Base-by-base conservation (phyloP, 2,797 vertebrate species). In the Phalanger gymnotis region DNA sequence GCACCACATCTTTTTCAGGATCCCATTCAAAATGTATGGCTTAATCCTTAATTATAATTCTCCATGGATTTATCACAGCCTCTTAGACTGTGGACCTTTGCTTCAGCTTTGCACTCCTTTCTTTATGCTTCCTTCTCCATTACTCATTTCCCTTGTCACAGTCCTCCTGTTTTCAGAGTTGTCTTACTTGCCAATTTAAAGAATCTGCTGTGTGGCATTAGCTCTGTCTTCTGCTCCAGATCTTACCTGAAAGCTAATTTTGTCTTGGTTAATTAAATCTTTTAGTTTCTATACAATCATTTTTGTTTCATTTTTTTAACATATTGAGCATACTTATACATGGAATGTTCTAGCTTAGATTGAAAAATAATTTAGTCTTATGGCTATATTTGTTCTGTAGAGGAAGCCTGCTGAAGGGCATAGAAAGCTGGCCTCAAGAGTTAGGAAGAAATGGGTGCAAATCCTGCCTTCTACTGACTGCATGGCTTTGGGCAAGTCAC, bases 1-100 rank as follows among this genome's bases (percentile, higher is more conserved):
- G 90, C 28, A 56, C 92, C 14, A 54, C 92, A 31, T 53, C 57
- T 53, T 95, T 91, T 90, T 93, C 87, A 97, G 96, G 94, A 93
- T 93, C 55, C 55, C 40, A 3, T 89, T 95, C 95, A 93, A 97
- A 96, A 93, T 91, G 53, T 92, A 92, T 95, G 93, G 51, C 93
- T 92, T 92, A 96, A 91, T 96, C 94, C 97, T 96, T 97, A 96
- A 96, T 97, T 96, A 91, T 58, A 90, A 5, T 91, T 87, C 93
- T 95, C 95, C 19, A 0, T 52, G 92, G 94, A 55, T 93, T 89
- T 96, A 54, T 94, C 95, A 56, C 27, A 96, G 94, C 93, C 58
- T 30, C 94, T 92, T 52, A 94, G 91, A 30, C 56, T 92, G 47
- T 96, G 95, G 61, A 66, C 95, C 96, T 94, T 73, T 19, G 94